Evolutionary conservation across 2,113 vertebrate species (phyloP), one percentile per base, ranked within the genome.

Genomic region (Ctenodactylus gundi): DNA sequence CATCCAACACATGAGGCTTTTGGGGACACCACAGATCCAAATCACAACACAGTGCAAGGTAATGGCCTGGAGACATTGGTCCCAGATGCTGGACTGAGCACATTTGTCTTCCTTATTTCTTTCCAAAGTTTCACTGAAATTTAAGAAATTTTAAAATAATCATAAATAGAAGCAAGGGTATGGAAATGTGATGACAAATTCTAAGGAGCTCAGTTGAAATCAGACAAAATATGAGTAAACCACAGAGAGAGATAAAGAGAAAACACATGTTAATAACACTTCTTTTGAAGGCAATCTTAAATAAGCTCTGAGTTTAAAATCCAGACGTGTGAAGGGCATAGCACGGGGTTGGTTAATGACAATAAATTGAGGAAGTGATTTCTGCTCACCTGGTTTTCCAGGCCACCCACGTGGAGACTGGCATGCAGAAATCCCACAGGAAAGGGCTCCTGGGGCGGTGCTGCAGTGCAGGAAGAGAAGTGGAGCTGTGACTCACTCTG

Each of bases 291-390:
- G 27, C 60, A 80, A 49, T 62, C 29, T n/a, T 80, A 7, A 87
- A 70, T 34, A 73, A 81, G 21, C 31, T 70, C 36, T 88, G 65
- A 73, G 41, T 55, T 73, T 31, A 73, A 82, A 65, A 64, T 88
- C 36, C 62, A 87, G 15, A 36, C 17, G 44, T 31, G 11, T 14
- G 46, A 82, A 82, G 31, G 82, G 11, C 15, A 93, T 15, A 17
- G 36, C 21, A 9, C 29, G 14, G 46, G 21, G 1, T 44, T 13
- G 41, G 31, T 81, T 62, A 68, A 53, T 51, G 41, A 20, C 29
- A 80, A 34, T 55, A 64, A 46, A 53, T 31, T 41, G n/a, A 55
- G n/a, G 12, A 53, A 1, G 3, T n/a, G 13, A 15, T 29, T 72
- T 81, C 15, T 25, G 34, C 23, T 6, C 55, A 46, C 36, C 57